These are phyloP conservation scores for Rhinichthys klamathensis DNA, from an alignment of 2,113 vertebrate genomes.

Conservation along the genomic window DNA sequence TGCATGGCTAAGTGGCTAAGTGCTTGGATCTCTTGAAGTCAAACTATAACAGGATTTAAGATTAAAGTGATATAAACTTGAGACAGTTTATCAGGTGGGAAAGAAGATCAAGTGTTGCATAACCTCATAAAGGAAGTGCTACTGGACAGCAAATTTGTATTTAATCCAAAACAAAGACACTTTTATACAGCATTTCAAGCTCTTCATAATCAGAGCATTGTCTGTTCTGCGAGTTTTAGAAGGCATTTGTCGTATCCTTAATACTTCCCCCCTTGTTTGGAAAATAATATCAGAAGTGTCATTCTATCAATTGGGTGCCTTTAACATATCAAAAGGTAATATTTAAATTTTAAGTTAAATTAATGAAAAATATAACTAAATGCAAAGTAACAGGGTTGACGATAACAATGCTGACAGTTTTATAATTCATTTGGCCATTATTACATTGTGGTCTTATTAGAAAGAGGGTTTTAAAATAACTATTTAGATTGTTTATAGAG, in stretches of 20 bases:
- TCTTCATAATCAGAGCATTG: not conserved
- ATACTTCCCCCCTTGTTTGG: not conserved
- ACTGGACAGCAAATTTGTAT: not conserved
- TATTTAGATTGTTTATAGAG: not conserved
- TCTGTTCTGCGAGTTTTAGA: not conserved
- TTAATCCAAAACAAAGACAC: not conserved
- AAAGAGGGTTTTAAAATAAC: not conserved
- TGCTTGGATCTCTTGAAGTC: not conserved
- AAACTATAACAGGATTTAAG: constrained; percentile 1
- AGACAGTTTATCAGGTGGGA: constrained; percentile 14
- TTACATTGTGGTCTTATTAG: not conserved
- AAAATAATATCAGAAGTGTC: not conserved
- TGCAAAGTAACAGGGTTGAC: not conserved
- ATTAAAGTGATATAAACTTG: not conserved
- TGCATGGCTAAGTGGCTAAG: not conserved
- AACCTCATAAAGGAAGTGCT: constrained; percentile 8
- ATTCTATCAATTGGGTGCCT: not conserved
- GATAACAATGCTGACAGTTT: not conserved
- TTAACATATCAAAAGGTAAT: not conserved
- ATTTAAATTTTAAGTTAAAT: not conserved
- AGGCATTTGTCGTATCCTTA: not conserved
- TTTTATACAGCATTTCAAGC: not conserved
- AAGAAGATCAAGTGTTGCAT: constrained; percentile 48
- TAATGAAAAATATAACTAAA: not conserved
- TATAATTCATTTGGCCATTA: not conserved